A percentile compares a stretch with the other conserved stretches of the same genome.
Conservation (phyloP, 2,113 vertebrate genomes). For the Nicator chloris region DNA sequence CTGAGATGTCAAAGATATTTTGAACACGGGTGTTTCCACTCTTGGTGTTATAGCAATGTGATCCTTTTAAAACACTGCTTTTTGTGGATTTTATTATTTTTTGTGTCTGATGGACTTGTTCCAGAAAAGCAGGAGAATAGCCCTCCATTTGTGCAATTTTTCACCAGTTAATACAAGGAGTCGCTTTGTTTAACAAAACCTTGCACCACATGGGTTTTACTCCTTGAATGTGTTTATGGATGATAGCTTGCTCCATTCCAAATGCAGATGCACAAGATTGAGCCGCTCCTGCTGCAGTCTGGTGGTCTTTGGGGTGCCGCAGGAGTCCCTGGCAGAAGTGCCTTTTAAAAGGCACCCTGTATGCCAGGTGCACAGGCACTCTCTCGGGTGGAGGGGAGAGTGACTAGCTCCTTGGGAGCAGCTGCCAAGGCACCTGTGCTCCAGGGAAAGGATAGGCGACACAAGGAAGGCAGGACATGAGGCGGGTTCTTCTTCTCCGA, state of each 20-base stretch:
- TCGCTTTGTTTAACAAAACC: neutral
- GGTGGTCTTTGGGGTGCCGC: no score
- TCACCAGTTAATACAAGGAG: neutral
- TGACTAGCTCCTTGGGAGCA: no score
- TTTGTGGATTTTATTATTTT: neutral
- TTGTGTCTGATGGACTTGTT: neutral
- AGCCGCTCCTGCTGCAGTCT: no score
- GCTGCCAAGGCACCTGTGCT: no score
- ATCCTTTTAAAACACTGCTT: neutral
- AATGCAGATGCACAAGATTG: neutral
- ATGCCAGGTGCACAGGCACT: no score
- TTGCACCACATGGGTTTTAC: neutral
- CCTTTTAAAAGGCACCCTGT: no score
- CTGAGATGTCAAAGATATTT: neutral
- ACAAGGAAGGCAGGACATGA: no score
- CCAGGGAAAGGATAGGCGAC: no score
- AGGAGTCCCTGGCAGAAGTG: no score
- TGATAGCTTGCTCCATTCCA: neutral
- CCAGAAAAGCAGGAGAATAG: neutral
- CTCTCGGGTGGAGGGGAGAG: no score
- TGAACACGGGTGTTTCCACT: neutral
- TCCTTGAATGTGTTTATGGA: neutral
- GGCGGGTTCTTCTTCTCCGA: no score
- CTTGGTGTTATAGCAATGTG: neutral
- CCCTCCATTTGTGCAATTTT: neutral